phyloP scores from a whole-genome alignment of 2,797 vertebrate genomes.

The Clarias pachynema region DNA sequence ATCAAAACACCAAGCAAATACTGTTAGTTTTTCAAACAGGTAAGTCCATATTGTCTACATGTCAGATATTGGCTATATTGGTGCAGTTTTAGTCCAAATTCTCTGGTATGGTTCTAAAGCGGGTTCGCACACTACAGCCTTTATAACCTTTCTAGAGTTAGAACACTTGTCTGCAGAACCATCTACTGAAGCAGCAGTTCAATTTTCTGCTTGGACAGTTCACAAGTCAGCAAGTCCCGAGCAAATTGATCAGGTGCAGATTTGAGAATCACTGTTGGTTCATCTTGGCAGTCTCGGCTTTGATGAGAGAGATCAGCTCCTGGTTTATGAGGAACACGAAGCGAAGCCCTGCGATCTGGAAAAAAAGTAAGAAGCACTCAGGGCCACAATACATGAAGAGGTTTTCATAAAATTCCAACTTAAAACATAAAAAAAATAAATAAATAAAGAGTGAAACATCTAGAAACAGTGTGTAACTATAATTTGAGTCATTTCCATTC shows the following conservation, averaged over 20 bases:
- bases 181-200: constrained; percentile 5
- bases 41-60: neutral
- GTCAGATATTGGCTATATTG: neutral
- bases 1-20: neutral
- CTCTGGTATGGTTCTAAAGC: neutral
- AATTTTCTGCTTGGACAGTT: neutral
- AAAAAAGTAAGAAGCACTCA: constrained; percentile 35
- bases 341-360: constrained; percentile 91
- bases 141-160: constrained; percentile 7
- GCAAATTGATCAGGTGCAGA: neutral
- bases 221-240: constrained; percentile 18
- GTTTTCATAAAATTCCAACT: neutral
- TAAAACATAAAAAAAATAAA: too few species aligned
- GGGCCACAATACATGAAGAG: neutral
- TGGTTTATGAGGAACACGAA: constrained; percentile 98
- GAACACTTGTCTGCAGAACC: neutral
- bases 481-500: neutral
- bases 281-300: constrained; percentile 94
- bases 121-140: neutral
- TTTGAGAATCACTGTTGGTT: constrained; percentile 81
- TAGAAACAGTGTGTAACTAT: neutral
- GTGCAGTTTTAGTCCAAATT: constrained; percentile 13
- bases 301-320: constrained; percentile 93
- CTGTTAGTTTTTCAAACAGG: neutral
- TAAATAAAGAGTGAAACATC: neutral